Evolutionary conservation across 2,888 invertebrate species (phyloP).

Genomic region (Nomada hirtipes): DNA sequence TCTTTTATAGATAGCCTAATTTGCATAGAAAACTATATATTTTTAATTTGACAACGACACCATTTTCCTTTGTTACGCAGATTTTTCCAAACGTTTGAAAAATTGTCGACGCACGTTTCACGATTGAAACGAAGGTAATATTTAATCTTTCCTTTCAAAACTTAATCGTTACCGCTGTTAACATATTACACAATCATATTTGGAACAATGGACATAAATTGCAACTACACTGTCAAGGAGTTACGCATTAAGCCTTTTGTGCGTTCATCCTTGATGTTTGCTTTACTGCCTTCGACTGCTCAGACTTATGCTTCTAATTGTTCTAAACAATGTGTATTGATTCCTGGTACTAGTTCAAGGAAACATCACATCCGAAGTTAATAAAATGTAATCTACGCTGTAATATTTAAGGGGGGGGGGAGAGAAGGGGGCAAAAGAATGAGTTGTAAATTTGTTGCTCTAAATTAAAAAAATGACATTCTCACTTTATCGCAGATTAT

Average conservation of each 20-base stretch:
- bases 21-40: too few relatives aligned
- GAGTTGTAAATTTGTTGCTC: too few relatives aligned
- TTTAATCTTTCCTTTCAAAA: background rate
- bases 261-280: background rate
- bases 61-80: background rate
- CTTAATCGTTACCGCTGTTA: background rate
- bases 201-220: background rate
- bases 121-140: background rate
- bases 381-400: background rate
- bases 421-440: too few relatives aligned
- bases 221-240: constrained; percentile 4
- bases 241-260: constrained; percentile 4
- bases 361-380: background rate
- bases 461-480: too few relatives aligned
- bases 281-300: background rate
- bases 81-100: background rate
- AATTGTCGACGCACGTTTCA: background rate
- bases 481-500: too few relatives aligned
- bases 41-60: too few relatives aligned
- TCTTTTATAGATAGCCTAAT: too few relatives aligned
- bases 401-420: too few relatives aligned
- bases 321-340: constrained; percentile 1
- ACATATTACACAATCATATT: constrained; percentile 6
- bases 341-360: background rate
- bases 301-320: background rate